Percentiles rank a stretch among this genome's conserved stretches.
These are phyloP conservation scores for Phylloscopus whistleri DNA, from an alignment of 2,113 vertebrate genomes.

Conservation along the genomic window DNA sequence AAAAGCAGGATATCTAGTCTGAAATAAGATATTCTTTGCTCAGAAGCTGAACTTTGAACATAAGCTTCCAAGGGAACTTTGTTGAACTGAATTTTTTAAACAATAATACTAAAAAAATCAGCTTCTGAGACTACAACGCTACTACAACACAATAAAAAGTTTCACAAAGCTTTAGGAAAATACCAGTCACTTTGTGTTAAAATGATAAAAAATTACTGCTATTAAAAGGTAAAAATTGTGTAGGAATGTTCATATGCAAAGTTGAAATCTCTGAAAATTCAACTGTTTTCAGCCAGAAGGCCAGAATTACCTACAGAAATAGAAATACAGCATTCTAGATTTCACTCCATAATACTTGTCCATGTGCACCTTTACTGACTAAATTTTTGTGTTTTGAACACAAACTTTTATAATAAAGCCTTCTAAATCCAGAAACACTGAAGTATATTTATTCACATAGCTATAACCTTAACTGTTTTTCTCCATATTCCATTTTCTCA, in stretches of 20 bases:
- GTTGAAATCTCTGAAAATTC: neutral
- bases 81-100: neutral
- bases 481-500: neutral
- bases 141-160: neutral
- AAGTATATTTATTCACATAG: neutral
- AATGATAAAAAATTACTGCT: neutral
- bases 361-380: neutral
- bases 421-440: neutral
- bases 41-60: neutral
- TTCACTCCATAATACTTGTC: neutral
- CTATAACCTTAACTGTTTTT: neutral
- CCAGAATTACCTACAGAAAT: neutral
- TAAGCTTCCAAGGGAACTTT: neutral
- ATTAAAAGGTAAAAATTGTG: neutral
- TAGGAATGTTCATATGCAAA: fast-evolving
- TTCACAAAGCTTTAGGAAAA: neutral
- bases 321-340: neutral
- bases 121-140: neutral
- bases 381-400: neutral
- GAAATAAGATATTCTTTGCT: neutral
- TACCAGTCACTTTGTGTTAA: neutral
- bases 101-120: neutral
- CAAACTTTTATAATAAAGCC: neutral
- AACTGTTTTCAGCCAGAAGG: neutral
- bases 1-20: neutral